Evolutionary conservation across 2,113 vertebrate species (phyloP), one percentile per base, ranked within the genome.

Genomic region (Rhagologus leucostigma): DNA sequence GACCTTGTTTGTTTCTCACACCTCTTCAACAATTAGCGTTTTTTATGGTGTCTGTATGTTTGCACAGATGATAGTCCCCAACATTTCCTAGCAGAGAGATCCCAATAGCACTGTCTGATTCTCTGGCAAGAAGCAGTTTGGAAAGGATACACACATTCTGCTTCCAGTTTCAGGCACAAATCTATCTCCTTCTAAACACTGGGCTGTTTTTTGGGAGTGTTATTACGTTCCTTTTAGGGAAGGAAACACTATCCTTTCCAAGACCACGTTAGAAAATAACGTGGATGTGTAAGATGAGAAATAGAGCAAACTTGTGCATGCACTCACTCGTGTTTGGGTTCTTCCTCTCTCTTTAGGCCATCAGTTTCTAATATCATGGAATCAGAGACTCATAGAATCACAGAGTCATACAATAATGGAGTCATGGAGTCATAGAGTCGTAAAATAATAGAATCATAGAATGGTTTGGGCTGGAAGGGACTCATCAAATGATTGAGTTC

Each of bases 401-500:
- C 2, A 12, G 29, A 41, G 4, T 13, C 33, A 21, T 2, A 8
- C 18, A 21, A 15, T 13, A 39, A 47, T 9, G 13, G 39, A n/a
- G 7, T 4, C 13, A 57, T 4, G 37, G 14, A 21, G 4, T 14
- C 50, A 55, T 8, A 5, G 19, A 71, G 17, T 9, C 22, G 27
- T 6, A 19, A 27, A 33, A 18, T 13, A 29, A 11, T 33, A 24
- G 16, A 81, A 30, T 21, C 7, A 52, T 7, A 30, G 6, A 11
- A 67, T 10, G 13, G 4, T 68, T 53, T 75, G 20, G 9, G 13
- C 53, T 46, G 9, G 11, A 68, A 60, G 11, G 6, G 16, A 60
- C 7, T 1, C 1, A 20, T 47, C 53, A 53, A 2, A 27, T n/a
- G 7, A 46, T 32, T 50, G 35, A 7, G 2, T 9, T 47, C 20